A percentile compares a stretch with the other conserved stretches of the same genome.
These are phyloP conservation scores for Oryctes rhinoceros DNA, from an alignment of 1,140 invertebrate genomes.

Conservation along the genomic window DNA sequence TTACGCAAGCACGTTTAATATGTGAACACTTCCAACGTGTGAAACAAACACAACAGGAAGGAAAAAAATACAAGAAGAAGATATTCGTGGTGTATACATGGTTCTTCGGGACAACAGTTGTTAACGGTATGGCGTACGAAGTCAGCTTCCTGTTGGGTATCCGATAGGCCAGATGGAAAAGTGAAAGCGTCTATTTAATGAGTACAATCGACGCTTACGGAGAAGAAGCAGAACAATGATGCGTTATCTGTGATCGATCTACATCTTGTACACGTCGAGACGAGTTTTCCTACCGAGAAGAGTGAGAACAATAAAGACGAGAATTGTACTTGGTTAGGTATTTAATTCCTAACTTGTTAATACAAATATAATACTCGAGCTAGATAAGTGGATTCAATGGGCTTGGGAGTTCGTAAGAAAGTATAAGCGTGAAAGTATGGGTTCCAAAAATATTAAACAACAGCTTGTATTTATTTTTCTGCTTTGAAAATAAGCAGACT, in stretches of 20 bases:
- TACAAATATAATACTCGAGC: too few relatives aligned
- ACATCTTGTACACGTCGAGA: background rate
- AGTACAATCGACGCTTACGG: background rate
- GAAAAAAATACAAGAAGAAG: background rate
- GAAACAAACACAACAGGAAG: background rate
- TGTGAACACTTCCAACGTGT: background rate
- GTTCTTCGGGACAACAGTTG: background rate
- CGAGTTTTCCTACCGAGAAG: background rate
- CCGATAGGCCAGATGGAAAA: constrained; percentile 8
- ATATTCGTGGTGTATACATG: background rate
- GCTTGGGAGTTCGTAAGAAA: too few relatives aligned
- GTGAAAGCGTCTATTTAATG: background rate
- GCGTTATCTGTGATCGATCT: constrained; percentile 1
- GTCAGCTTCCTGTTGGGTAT: constrained; percentile 2
- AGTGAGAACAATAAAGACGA: constrained; percentile 12
- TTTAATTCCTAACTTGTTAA: too few relatives aligned
- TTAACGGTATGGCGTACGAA: background rate
- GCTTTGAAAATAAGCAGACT: too few relatives aligned
- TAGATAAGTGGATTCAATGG: too few relatives aligned
- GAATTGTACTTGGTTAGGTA: background rate
- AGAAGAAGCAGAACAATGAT: background rate
- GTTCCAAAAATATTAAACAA: too few relatives aligned
- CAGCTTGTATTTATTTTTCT: too few relatives aligned
- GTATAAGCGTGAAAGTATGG: too few relatives aligned
- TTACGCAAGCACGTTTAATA: background rate